Percentiles rank a stretch among this genome's conserved stretches.
These are phyloP conservation scores for Montipora capricornis DNA, from an alignment of 64 coral and sea anemone species.

Conservation along the genomic window DNA sequence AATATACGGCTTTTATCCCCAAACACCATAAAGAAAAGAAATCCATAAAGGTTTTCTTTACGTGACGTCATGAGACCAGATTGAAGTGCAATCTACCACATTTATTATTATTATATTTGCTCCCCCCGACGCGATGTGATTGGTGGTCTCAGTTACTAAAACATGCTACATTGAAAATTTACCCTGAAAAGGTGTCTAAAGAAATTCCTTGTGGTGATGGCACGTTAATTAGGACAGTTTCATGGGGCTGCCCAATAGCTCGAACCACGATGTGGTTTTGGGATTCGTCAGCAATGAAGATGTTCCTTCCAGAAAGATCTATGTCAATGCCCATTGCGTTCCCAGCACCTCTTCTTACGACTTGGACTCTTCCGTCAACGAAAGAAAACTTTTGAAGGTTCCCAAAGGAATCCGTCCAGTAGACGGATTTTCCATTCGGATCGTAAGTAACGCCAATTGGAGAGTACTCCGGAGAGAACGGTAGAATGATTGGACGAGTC, in stretches of 20 bases:
- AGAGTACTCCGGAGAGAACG: neutral
- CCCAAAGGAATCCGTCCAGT: slow-evolving; percentile 46
- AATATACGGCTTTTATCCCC: too few relatives aligned
- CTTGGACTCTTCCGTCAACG: neutral
- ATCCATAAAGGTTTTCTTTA: too few relatives aligned
- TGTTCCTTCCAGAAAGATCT: slow-evolving; percentile 48
- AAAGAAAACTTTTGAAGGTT: neutral
- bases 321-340: slow-evolving; percentile 26
- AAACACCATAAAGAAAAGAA: too few relatives aligned
- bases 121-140: too few relatives aligned
- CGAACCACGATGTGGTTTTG: neutral
- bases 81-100: too few relatives aligned
- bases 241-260: neutral
- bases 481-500: neutral
- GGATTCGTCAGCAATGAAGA: slow-evolving; percentile 11
- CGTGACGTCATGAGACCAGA: too few relatives aligned
- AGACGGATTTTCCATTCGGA: slow-evolving; percentile 13
- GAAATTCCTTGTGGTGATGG: slow-evolving; percentile 9
- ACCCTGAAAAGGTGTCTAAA: slow-evolving; percentile 32
- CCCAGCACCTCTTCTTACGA: neutral
- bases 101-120: too few relatives aligned
- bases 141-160: too few relatives aligned
- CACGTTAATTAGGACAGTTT: neutral
- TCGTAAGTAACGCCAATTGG: slow-evolving; percentile 12
- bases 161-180: neutral